These are phyloP conservation scores for Corythornis vintsioides DNA, from an alignment of 2,113 vertebrate species.

Conservation along the genomic window DNA sequence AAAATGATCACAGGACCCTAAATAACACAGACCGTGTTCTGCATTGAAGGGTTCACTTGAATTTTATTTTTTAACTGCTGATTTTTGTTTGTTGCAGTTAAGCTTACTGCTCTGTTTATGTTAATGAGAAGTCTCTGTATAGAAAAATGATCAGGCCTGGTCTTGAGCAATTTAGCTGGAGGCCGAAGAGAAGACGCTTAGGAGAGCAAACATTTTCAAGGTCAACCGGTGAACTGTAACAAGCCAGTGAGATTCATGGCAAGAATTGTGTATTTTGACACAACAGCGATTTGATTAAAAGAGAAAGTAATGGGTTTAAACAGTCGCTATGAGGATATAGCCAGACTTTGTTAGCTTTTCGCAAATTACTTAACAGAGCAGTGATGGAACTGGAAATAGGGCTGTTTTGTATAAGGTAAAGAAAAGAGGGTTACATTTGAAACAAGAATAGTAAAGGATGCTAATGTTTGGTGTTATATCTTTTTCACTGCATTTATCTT, in stretches of 20 bases:
- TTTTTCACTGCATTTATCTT: not conserved
- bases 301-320: conserved; percentile 98
- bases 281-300: conserved; percentile 96
- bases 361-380: conserved; percentile 90
- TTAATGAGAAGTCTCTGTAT: conserved; percentile 80
- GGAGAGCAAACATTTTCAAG: conserved; percentile 98
- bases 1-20: not conserved
- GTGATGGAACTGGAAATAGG: conserved; percentile 86
- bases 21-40: not conserved
- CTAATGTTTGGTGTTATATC: not conserved
- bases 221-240: conserved; percentile 95
- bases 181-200: conserved; percentile 86
- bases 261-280: conserved; percentile 95
- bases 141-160: conserved; percentile 83
- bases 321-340: conserved; percentile 91
- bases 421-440: conserved; percentile 69
- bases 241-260: conserved; percentile 89
- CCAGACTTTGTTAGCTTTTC: conserved; percentile 89
- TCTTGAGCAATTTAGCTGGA: conserved; percentile 82
- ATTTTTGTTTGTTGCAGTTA: conserved; percentile 58
- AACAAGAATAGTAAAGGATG: conserved; percentile 50
- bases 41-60: not conserved
- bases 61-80: conserved; percentile 29
- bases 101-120: conserved; percentile 77
- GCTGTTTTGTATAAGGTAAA: conserved; percentile 80